Evolutionary conservation across 2,888 invertebrate species (phyloP).

Genomic region (Drosophila setosimentum): DNA sequence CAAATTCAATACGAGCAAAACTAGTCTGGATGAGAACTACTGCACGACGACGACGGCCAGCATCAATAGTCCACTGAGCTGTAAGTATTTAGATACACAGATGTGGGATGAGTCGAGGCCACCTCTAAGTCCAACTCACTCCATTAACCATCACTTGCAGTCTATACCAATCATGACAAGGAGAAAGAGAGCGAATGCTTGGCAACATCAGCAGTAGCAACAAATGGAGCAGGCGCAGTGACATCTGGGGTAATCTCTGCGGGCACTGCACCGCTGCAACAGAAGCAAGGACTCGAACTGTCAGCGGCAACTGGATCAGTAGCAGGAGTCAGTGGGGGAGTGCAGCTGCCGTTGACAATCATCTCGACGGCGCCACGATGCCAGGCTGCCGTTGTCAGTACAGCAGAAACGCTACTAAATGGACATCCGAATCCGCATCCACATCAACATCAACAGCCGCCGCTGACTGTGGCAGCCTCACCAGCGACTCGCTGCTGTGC

Average conservation of each 20-base stretch:
- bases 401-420: constrained; percentile 78
- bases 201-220: constrained; percentile 66
- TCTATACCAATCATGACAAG: constrained; percentile 84
- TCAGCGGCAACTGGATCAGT: constrained; percentile 40
- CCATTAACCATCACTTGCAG: constrained; percentile 60
- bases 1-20: constrained; percentile 82
- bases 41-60: constrained; percentile 83
- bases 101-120: background rate
- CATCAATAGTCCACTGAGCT: constrained; percentile 84
- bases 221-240: constrained; percentile 21
- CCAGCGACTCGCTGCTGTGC: constrained; percentile 83
- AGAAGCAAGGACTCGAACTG: constrained; percentile 70
- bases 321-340: constrained; percentile 29
- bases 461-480: constrained; percentile 70
- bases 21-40: constrained; percentile 84
- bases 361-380: constrained; percentile 84
- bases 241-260: constrained; percentile 27
- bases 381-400: constrained; percentile 65
- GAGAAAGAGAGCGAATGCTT: constrained; percentile 84
- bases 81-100: constrained; percentile 75
- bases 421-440: constrained; percentile 26
- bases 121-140: background rate
- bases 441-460: constrained; percentile 44
- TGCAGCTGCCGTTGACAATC: constrained; percentile 84
- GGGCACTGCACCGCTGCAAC: constrained; percentile 55